Evolutionary conservation across 2,797 vertebrate species (phyloP), one percentile per base, ranked within the genome.

Genomic region (Scyliorhinus canicula): DNA sequence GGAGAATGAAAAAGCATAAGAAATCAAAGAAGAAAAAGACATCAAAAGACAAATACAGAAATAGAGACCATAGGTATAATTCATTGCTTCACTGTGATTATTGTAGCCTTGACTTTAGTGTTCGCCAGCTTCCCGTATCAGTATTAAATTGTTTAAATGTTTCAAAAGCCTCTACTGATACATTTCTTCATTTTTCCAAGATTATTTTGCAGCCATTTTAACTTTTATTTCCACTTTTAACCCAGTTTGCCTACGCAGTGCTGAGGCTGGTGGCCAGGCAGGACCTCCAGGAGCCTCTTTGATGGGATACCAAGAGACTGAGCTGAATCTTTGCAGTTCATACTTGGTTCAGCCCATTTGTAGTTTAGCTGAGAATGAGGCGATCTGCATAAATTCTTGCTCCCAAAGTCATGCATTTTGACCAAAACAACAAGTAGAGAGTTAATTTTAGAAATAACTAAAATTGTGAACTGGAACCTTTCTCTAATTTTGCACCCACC

Each of bases 1-100:
- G 96, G 55, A 96, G 95, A 95, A 96, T 60, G 1, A 98, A 98
- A 96, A 99, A 98, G 97, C 97, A 97, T 95, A 99, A 98, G 95
- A 99, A 98, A 95, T 98, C 98, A 88, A 99, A 99, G 97, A 99
- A 99, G 96, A 99, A 98, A 96, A 98, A 98, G 96, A 98, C 98
- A 96, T 98, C 98, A 74, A 99, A 98, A 97, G 98, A 99, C 95
- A 98, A 98, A 95, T 97, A 96, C 95, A 96, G 96, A 8, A 97
- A 98, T 47, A 97, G 98, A 96, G 96, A 97, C 55, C 95, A 96
- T 96, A 97, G 97, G 97, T 97, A 96, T 97, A 96, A 55, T 52
- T 90, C 86, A 35, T 55, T 2, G 93, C 31, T 31, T 93, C 50
- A 63, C 28, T 67, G 4, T 47, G 65, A n/a, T 90, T 31, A 26